These are phyloP conservation scores for Oligia strigilis DNA, from an alignment of 2,888 invertebrate species.

Conservation along the genomic window DNA sequence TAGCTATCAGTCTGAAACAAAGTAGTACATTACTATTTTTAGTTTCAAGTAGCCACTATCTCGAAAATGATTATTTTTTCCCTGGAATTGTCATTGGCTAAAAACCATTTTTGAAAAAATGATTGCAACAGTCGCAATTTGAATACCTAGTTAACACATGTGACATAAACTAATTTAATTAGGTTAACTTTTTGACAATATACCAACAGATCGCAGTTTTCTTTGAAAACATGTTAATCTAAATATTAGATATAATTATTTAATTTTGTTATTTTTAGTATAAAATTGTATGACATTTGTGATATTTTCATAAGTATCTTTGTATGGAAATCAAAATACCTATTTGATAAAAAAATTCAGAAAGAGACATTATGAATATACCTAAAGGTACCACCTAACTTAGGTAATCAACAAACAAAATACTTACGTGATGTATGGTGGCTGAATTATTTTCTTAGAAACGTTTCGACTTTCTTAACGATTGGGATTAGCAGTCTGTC, in stretches of 20 bases:
- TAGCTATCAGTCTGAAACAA: constrained; percentile 26
- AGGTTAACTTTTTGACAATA: neutral
- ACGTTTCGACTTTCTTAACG: constrained; percentile 8
- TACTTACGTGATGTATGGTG: constrained; percentile 5
- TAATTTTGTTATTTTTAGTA: no score
- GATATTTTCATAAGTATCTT: no score
- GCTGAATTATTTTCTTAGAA: constrained; percentile 6
- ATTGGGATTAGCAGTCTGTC: constrained; percentile 10
- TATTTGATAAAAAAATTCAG: no score
- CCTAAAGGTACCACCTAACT: no score
- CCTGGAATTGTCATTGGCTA: neutral
- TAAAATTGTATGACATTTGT: no score
- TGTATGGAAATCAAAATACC: no score
- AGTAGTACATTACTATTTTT: constrained; percentile 17
- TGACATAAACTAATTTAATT: neutral
- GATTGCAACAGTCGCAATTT: neutral
- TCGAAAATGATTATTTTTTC: constrained; percentile 5
- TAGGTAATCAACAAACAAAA: neutral
- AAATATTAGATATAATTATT: no score
- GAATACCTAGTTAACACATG: neutral
- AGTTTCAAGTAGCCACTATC: constrained; percentile 44
- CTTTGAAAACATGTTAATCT: neutral
- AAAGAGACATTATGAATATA: no score
- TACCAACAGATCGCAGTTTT: constrained; percentile 1
- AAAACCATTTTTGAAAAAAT: neutral